Percentiles rank a stretch among this genome's conserved stretches.
phyloP scores from a whole-genome alignment of 2,888 invertebrate species.

The Diarsia brunnea region DNA sequence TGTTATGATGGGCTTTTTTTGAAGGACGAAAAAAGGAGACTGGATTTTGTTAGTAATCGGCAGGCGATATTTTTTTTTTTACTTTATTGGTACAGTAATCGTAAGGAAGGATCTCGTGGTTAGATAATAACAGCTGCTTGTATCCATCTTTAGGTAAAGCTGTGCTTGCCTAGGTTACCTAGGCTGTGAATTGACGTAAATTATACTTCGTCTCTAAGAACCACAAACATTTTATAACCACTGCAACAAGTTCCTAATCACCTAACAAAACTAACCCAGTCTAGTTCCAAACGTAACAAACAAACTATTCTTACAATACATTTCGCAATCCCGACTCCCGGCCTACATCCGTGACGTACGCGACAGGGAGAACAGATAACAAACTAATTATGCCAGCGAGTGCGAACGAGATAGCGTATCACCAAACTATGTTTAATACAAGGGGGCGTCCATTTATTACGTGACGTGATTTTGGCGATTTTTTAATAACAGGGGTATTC shows the following conservation, averaged over 20 bases:
- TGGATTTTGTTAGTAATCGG: not conserved
- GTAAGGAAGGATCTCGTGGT: too few species aligned
- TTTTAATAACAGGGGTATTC: too few species aligned
- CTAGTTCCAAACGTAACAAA: conserved; percentile 24
- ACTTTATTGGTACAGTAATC: too few species aligned
- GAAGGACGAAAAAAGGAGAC: not conserved
- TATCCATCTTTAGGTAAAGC: too few species aligned
- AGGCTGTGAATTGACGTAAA: too few species aligned
- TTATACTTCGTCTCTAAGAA: not conserved
- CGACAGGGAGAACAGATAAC: conserved; percentile 64
- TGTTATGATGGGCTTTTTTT: conserved; percentile 21
- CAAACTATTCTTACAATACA: conserved; percentile 39
- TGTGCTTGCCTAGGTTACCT: too few species aligned
- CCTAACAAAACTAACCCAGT: not conserved
- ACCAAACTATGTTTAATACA: not conserved
- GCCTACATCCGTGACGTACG: conserved; percentile 58
- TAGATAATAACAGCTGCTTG: too few species aligned
- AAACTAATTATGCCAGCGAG: conserved; percentile 51
- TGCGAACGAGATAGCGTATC: conserved; percentile 8
- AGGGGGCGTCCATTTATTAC: not conserved
- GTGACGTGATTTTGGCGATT: too few species aligned
- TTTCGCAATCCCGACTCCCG: conserved; percentile 60
- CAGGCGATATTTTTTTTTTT: not conserved
- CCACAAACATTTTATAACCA: not conserved
- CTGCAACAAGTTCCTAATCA: not conserved